These are phyloP conservation scores for Meriones psammophilus DNA, from an alignment of 2,797 vertebrate species.

Conservation along the genomic window DNA sequence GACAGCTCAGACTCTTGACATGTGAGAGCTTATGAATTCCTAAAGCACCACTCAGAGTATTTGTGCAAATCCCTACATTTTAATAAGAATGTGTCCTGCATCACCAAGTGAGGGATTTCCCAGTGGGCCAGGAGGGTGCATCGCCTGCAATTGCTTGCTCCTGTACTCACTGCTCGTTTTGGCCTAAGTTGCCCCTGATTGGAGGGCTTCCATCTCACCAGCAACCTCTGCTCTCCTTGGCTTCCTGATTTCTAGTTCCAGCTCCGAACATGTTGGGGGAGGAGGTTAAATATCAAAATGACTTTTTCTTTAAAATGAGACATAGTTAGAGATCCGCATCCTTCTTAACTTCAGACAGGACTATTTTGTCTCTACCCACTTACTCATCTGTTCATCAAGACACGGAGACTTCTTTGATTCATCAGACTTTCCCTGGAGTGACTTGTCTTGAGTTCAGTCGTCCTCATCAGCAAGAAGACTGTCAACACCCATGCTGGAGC, in stretches of 20 bases:
- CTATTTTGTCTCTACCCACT: neutral
- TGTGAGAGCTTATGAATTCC: neutral
- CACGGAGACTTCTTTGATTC: neutral
- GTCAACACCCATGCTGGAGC: neutral
- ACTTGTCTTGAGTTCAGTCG: neutral
- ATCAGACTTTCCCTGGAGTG: neutral
- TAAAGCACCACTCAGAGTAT: neutral
- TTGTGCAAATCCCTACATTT: neutral
- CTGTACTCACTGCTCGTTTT: neutral
- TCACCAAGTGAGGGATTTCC: neutral
- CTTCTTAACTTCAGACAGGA: slow-evolving; percentile 29
- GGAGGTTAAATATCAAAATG: neutral
- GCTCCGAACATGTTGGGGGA: neutral
- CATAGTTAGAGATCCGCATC: neutral
- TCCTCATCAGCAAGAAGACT: neutral
- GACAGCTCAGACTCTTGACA: neutral
- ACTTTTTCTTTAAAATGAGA: neutral
- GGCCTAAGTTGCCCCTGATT: neutral
- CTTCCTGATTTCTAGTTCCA: slow-evolving; percentile 5
- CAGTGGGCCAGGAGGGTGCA: neutral
- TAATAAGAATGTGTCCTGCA: neutral
- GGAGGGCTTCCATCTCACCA: neutral
- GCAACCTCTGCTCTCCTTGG: neutral
- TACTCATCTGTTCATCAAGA: neutral
- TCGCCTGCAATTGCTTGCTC: slow-evolving; percentile 1